A percentile compares a stretch with the other conserved stretches of the same genome.
Evolutionary conservation across 1,140 invertebrate genomes (phyloP).

Genomic region (Neodiprion pinetum): DNA sequence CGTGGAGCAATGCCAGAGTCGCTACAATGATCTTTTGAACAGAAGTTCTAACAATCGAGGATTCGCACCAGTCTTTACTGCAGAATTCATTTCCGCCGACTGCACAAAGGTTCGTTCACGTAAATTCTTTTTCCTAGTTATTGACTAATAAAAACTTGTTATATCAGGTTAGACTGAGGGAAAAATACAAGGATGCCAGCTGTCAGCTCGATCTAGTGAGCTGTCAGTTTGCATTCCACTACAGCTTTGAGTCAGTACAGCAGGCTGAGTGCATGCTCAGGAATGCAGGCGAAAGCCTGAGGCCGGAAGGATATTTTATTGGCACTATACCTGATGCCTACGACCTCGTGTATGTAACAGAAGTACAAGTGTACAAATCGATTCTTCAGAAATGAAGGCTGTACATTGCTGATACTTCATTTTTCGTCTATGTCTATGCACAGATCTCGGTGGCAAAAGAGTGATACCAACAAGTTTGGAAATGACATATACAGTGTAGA

Average conservation of each 20-base stretch:
- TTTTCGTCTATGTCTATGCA: conserved; percentile 32
- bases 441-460: conserved; percentile 68
- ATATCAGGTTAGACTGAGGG: conserved; percentile 71
- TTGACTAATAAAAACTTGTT: conserved; percentile 39
- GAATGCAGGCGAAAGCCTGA: conserved; percentile 90
- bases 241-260: conserved; percentile 91
- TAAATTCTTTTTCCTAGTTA: background rate
- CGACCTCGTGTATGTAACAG: conserved; percentile 79
- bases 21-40: conserved; percentile 70
- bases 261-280: conserved; percentile 93
- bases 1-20: conserved; percentile 82
- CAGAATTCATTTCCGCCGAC: conserved; percentile 92
- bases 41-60: conserved; percentile 44
- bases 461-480: conserved; percentile 74
- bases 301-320: conserved; percentile 93
- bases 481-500: conserved; percentile 88
- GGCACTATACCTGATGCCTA: conserved; percentile 94
- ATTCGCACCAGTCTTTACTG: conserved; percentile 70
- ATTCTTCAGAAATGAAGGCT: too few relatives aligned
- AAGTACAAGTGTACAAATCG: too few relatives aligned
- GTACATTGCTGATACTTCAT: background rate
- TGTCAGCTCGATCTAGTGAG: conserved; percentile 89
- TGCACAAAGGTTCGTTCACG: conserved; percentile 77
- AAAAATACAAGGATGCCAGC: conserved; percentile 75
- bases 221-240: conserved; percentile 98